Base-by-base conservation (phyloP, 2,113 vertebrate species). In the Cebus imitator region DNA sequence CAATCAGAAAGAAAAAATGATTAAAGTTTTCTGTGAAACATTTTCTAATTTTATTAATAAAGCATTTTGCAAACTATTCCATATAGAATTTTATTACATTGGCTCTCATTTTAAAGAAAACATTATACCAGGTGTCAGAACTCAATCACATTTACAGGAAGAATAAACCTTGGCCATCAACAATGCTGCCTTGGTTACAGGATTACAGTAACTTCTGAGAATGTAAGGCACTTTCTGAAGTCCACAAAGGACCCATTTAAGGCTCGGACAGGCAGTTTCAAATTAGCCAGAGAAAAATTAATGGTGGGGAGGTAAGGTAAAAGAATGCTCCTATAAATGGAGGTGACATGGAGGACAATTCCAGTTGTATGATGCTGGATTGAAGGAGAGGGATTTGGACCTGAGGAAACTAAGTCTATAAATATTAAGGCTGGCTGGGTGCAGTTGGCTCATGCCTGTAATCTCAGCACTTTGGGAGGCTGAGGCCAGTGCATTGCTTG, bases 71-170 rank as follows among this genome's bases (percentile, higher is more conserved):
- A 91, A 86, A 86, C 83, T 78, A 55, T 52, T 48, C n/a, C 61
- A 55, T 83, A 37, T 17, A 91, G 73, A 78, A 91, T 97, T 96
- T 97, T 57, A 92, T 93, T 75, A 83, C 32, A 80, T 57, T 95
- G 81, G 87, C 92, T 96, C 45, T 94, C 76, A 20, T 94, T 90
- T 87, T 90, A 87, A 92, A 94, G 80, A 52, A 94, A 96, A 88
- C 86, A 86, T 75, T 82, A 10, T 55, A 87, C 35, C 23, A 82
- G 37, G 68, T 96, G 87, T 97, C 91, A 97, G 91, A 95, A 76
- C 81, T 91, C 82, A 91, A 18, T 87, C 83, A 27, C 97, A 78
- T 95, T 97, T 97, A 85, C 81, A 94, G 94, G 57, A 80, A 85
- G 91, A 94, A 85, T 96, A 87, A 95, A 87, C 20, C 18, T 58